phyloP scores from a whole-genome alignment of 1,140 invertebrate species.

The Drosophila athabasca region DNA sequence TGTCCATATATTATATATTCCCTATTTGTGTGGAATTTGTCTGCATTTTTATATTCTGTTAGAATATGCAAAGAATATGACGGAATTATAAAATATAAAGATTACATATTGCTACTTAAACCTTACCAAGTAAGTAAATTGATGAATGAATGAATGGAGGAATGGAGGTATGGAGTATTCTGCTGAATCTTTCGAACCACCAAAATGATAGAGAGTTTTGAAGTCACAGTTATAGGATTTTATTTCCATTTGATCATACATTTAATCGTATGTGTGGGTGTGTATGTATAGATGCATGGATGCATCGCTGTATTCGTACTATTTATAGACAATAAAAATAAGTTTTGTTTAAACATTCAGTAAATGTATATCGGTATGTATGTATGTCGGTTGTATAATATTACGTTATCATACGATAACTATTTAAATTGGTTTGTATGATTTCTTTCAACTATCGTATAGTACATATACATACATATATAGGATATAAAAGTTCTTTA shows the following conservation, averaged over 20 bases:
- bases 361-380: constrained; percentile 23
- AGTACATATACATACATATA: constrained; percentile 23
- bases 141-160: too few species aligned
- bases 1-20: too few species aligned
- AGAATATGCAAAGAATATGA: too few species aligned
- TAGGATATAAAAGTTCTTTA: constrained; percentile 45
- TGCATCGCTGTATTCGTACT: constrained; percentile 15
- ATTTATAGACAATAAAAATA: constrained; percentile 74
- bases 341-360: constrained; percentile 56
- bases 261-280: too few species aligned
- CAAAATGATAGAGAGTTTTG: neutral
- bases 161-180: too few species aligned
- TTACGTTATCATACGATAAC: constrained; percentile 18
- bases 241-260: constrained; percentile 10
- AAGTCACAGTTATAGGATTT: constrained; percentile 29
- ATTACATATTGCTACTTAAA: too few species aligned
- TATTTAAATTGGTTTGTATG: constrained; percentile 17
- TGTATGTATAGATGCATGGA: constrained; percentile 33
- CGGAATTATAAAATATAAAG: too few species aligned
- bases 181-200: too few species aligned
- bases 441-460: neutral
- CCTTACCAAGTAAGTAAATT: too few species aligned
- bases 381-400: constrained; percentile 22
- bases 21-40: too few species aligned
- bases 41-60: too few species aligned